Percentiles rank a stretch among this genome's conserved stretches.
Conservation (phyloP, 2,888 invertebrate species). For the Smittia sp. region DNA sequence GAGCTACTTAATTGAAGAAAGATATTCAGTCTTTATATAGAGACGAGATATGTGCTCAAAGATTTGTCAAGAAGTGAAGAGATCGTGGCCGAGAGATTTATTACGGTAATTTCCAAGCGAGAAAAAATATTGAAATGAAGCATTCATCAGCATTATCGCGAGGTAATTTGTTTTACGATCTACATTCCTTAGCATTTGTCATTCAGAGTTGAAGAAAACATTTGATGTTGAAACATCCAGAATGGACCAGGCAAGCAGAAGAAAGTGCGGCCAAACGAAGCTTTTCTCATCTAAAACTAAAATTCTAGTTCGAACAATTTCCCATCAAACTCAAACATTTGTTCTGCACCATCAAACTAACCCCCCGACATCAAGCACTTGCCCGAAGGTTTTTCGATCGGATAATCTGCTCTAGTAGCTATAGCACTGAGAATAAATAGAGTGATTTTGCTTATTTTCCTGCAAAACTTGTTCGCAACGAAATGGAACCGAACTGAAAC, state of each 20-base stretch:
- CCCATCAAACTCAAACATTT: background rate
- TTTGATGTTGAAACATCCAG: background rate
- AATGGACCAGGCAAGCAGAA: no score
- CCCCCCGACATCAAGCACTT: background rate
- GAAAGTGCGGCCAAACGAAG: background rate
- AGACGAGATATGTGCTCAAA: background rate
- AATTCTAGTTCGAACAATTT: background rate
- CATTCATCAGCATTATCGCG: slow-evolving; percentile 6
- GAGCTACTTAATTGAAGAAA: slow-evolving; percentile 38
- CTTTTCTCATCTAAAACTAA: background rate
- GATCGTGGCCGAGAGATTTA: slow-evolving; percentile 39
- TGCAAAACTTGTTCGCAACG: slow-evolving; percentile 9
- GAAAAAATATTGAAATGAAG: slow-evolving; percentile 21
- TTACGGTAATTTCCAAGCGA: slow-evolving; percentile 30
- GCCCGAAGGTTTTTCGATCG: background rate
- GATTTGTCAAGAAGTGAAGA: slow-evolving; percentile 36
- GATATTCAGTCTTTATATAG: background rate
- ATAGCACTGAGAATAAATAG: background rate
- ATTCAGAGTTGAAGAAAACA: background rate
- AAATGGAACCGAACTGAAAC: slow-evolving; percentile 32
- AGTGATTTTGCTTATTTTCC: slow-evolving; percentile 21
- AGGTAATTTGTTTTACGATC: slow-evolving; percentile 16
- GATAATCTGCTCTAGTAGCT: slow-evolving; percentile 5
- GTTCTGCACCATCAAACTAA: background rate
- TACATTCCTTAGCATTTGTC: background rate